Evolutionary conservation across 2,113 vertebrate species (phyloP).

Genomic region (Siniperca knerii): DNA sequence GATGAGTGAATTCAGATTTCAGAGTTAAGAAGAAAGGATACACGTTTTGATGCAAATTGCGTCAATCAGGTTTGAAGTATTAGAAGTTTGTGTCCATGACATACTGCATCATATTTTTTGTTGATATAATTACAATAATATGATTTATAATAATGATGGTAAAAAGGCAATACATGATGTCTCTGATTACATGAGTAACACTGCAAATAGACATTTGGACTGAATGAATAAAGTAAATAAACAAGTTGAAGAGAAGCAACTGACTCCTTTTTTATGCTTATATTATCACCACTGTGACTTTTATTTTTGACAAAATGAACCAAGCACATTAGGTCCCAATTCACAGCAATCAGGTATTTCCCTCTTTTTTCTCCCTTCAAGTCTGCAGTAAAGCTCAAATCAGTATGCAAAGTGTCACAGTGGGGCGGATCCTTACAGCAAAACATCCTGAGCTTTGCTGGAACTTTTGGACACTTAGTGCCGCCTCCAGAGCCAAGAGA

Average conservation of each 20-base stretch:
- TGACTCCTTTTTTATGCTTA: neutral
- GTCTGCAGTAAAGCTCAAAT: conserved; percentile 64
- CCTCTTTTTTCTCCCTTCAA: conserved; percentile 40
- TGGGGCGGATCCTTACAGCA: conserved; percentile 57
- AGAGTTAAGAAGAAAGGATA: neutral
- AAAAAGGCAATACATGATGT: neutral
- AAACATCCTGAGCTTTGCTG: conserved; percentile 57
- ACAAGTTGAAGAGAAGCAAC: neutral
- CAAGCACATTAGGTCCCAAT: conserved; percentile 37
- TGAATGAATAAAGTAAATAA: neutral
- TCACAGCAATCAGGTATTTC: conserved; percentile 46
- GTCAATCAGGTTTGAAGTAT: neutral
- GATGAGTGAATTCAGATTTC: neutral
- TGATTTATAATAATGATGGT: neutral
- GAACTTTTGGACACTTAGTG: conserved; percentile 68
- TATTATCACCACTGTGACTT: conserved; percentile 28
- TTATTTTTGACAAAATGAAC: conserved; percentile 40
- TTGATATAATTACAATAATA: neutral
- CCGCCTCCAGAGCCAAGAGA: conserved; percentile 44
- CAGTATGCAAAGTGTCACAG: conserved; percentile 73
- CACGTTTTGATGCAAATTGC: neutral
- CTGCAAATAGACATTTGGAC: neutral
- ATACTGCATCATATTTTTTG: neutral
- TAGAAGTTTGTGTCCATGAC: neutral
- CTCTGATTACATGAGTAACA: neutral